phyloP scores from a whole-genome alignment of 2,797 vertebrate genomes.

The Hirundo rustica region DNA sequence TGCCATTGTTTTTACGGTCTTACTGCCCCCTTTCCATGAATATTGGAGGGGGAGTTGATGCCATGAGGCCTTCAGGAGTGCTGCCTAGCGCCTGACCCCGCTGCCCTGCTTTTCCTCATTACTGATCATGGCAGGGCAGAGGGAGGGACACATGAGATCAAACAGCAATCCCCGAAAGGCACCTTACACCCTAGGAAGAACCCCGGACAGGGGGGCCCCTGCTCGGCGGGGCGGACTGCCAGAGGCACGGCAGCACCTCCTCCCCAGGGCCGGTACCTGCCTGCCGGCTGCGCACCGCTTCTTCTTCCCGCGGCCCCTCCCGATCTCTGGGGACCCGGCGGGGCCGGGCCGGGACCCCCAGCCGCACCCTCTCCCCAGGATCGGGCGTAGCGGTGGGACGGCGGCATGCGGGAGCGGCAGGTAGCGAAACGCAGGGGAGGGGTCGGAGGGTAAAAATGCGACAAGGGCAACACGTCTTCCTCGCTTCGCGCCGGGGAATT shows the following conservation, averaged over 20 bases:
- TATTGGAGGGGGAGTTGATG: no score
- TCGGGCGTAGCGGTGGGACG: not conserved
- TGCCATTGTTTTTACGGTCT: not conserved
- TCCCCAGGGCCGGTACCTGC: not conserved
- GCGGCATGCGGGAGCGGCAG: not conserved
- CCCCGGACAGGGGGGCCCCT: fast-evolving
- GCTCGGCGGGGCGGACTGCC: not conserved
- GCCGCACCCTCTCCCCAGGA: no score
- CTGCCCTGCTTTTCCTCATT: not conserved
- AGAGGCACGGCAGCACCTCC: not conserved
- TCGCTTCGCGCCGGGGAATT: not conserved
- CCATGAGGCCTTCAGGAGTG: not conserved
- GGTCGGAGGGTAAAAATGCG: not conserved
- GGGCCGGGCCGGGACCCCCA: no score
- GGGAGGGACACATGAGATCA: no score
- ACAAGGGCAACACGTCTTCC: not conserved
- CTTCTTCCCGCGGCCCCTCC: not conserved
- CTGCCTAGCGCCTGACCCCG: fast-evolving
- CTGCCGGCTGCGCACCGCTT: not conserved
- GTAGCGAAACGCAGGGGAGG: not conserved
- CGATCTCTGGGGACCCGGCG: not conserved
- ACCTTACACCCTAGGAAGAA: not conserved
- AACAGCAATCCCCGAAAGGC: not conserved
- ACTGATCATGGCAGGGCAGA: not conserved
- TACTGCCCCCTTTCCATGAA: not conserved